phyloP scores from a whole-genome alignment of 2,888 invertebrate genomes.

The Punctoribates punctum region DNA sequence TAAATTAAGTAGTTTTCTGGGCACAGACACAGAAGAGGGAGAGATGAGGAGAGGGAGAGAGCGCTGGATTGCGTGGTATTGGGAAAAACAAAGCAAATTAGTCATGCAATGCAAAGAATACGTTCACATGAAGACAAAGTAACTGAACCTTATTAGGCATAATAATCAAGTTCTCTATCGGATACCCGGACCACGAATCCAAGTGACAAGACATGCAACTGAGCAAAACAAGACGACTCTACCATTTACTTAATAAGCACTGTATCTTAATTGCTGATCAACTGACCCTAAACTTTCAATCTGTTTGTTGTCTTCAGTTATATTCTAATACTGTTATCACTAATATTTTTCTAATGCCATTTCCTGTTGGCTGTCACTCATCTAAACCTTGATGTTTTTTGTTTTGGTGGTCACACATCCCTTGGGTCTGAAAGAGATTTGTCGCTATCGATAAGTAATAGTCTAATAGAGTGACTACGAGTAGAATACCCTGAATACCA shows the following conservation, averaged over 20 bases:
- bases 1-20: slow-evolving; percentile 24
- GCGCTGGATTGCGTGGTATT: slow-evolving; percentile 15
- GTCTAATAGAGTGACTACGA: too few species aligned
- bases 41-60: background rate
- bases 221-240: background rate
- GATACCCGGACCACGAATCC: background rate
- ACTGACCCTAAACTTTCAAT: slow-evolving; percentile 32
- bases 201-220: slow-evolving; percentile 33
- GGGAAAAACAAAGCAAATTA: slow-evolving; percentile 36
- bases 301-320: slow-evolving; percentile 27
- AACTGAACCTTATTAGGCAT: slow-evolving; percentile 22
- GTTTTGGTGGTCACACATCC: background rate
- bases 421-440: background rate
- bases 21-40: background rate
- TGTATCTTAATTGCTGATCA: slow-evolving; percentile 37
- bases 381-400: background rate
- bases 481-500: too few species aligned
- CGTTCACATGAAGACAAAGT: slow-evolving; percentile 4
- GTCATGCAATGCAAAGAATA: slow-evolving; percentile 32
- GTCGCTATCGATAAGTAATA: too few species aligned
- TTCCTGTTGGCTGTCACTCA: slow-evolving; percentile 17
- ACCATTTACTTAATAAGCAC: slow-evolving; percentile 18
- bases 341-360: slow-evolving; percentile 12
- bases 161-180: slow-evolving; percentile 13
- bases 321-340: background rate